Conservation (phyloP, 2,888 invertebrate species). For the Horisme vitalbata region DNA sequence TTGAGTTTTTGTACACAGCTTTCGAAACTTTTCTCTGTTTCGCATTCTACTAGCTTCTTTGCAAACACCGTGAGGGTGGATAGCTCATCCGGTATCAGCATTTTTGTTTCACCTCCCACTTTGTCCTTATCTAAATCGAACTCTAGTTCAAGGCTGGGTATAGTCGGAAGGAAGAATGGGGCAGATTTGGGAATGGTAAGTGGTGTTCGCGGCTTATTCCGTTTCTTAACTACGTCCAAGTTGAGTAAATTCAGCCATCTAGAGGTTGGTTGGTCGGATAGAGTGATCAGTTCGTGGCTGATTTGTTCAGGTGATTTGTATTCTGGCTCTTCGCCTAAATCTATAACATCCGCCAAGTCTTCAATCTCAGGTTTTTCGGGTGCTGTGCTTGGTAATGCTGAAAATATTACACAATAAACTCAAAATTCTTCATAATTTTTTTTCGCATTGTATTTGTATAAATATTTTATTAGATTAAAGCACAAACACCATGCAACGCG, state of each 20-base stretch:
- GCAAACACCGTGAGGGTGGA: conserved; percentile 88
- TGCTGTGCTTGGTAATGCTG: conserved; percentile 52
- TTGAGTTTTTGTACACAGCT: conserved; percentile 85
- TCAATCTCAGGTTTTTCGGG: conserved; percentile 76
- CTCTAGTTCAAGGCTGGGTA: conserved; percentile 90
- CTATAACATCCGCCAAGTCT: conserved; percentile 65
- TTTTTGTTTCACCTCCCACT: conserved; percentile 68
- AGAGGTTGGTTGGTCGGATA: conserved; percentile 92
- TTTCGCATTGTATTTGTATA: no score
- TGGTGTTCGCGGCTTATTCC: conserved; percentile 95
- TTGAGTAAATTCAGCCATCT: conserved; percentile 96
- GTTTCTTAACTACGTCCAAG: conserved; percentile 91
- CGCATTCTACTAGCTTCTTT: conserved; percentile 82
- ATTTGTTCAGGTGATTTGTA: conserved; percentile 91
- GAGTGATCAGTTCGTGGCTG: conserved; percentile 89
- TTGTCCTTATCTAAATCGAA: conserved; percentile 87
- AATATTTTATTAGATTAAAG: no score
- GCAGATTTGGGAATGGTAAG: conserved; percentile 93
- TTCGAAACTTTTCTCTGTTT: conserved; percentile 75
- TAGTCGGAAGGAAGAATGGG: conserved; percentile 97
- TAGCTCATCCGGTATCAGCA: conserved; percentile 82
- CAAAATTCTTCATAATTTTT: background rate
- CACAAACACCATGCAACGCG: no score
- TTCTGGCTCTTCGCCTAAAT: conserved; percentile 77
- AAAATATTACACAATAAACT: conserved; percentile 11